phyloP scores from a whole-genome alignment of 2,113 vertebrate genomes.

The Stigmatopora argus region DNA sequence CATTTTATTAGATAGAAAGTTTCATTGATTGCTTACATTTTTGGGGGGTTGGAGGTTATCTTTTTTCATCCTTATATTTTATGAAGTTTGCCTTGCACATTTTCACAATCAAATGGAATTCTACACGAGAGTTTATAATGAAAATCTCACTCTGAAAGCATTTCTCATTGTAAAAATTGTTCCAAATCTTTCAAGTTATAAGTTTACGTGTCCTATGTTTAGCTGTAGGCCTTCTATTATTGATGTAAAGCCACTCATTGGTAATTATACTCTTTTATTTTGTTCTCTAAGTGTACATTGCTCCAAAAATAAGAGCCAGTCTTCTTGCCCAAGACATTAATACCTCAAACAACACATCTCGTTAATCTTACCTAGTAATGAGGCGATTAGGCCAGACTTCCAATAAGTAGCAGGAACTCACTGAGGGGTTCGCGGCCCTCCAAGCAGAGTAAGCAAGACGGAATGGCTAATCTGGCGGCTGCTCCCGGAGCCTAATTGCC shows the following conservation, averaged over 20 bases:
- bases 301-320: constrained; percentile 18
- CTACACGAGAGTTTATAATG: not conserved
- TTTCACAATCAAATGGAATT: not conserved
- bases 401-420: constrained; percentile 53
- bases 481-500: constrained; percentile 58
- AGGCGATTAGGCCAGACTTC: constrained; percentile 54
- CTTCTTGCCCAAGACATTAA: constrained; percentile 35
- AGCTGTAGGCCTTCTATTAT: no score
- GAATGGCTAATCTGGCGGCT: constrained; percentile 45
- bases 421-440: constrained; percentile 31
- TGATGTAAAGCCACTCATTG: not conserved
- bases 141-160: not conserved
- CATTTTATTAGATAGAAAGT: not conserved
- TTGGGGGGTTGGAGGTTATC: not conserved
- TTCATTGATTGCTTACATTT: not conserved
- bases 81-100: not conserved
- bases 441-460: constrained; percentile 42
- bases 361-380: constrained; percentile 64
- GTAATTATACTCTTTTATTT: not conserved
- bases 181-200: no score
- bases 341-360: constrained; percentile 58
- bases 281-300: constrained; percentile 3
- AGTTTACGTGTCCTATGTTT: no score
- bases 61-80: not conserved
- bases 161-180: not conserved